Percentiles rank a stretch among this genome's conserved stretches.
Conservation (phyloP, 1,140 invertebrate species). For the Drosophila asahinai region DNA sequence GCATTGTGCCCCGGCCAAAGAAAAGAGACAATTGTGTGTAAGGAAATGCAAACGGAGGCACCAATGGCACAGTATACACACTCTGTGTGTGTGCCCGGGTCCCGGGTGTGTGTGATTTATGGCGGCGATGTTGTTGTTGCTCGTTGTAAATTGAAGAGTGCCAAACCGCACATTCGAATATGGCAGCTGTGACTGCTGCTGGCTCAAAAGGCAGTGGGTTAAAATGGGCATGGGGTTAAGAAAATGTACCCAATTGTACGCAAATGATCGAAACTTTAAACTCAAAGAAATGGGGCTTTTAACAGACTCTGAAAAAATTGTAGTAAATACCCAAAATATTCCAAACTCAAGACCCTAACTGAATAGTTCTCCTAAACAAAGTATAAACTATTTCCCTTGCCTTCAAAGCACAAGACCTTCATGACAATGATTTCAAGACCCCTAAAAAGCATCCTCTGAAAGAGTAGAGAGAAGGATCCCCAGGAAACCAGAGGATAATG, state of each 20-base stretch:
- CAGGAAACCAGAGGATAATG: conserved; percentile 29
- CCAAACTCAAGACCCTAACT: too few relatives aligned
- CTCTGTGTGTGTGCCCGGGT: conserved; percentile 26
- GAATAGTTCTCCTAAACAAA: too few relatives aligned
- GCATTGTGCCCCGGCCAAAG: conserved; percentile 71
- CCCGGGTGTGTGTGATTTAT: conserved; percentile 67
- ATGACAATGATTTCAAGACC: neutral
- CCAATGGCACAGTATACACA: conserved; percentile 11
- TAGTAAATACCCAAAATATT: too few relatives aligned
- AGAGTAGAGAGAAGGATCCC: neutral
- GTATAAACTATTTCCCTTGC: neutral
- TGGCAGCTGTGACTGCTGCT: conserved; percentile 49
- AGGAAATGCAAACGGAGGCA: conserved; percentile 71
- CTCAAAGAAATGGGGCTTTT: too few relatives aligned
- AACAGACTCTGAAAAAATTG: too few relatives aligned
- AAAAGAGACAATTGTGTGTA: conserved; percentile 83
- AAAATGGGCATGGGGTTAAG: neutral
- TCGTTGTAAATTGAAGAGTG: conserved; percentile 81
- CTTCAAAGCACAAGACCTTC: neutral
- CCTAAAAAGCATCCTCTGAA: neutral
- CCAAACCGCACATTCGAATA: conserved; percentile 80
- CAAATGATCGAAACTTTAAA: too few relatives aligned
- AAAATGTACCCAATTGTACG: neutral
- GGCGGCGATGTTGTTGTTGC: conserved; percentile 35
- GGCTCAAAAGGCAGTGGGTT: conserved; percentile 9